Evolutionary conservation across 1,140 invertebrate genomes (phyloP).

Genomic region (Metaphire vulgaris): DNA sequence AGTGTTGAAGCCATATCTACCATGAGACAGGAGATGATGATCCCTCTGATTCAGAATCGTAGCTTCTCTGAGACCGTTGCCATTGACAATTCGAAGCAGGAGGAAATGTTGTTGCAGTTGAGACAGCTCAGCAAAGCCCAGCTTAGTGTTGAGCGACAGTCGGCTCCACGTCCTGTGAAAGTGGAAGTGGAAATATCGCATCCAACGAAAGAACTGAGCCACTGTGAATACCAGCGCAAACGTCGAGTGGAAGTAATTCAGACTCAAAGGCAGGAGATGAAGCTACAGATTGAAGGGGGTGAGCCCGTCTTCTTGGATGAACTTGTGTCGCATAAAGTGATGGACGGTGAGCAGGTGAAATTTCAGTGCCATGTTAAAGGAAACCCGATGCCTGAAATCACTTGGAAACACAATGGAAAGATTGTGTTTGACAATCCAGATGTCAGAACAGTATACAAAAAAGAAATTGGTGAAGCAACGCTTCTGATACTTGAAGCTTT

Average conservation of each 20-base stretch:
- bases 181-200: slow-evolving; percentile 24
- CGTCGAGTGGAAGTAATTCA: slow-evolving; percentile 15
- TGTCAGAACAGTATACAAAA: slow-evolving; percentile 10
- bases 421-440: slow-evolving; percentile 57
- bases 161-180: slow-evolving; percentile 16
- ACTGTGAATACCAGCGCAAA: slow-evolving; percentile 3
- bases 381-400: slow-evolving; percentile 55
- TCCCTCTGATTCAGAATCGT: slow-evolving; percentile 14
- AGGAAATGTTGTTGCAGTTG: slow-evolving; percentile 24
- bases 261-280: slow-evolving; percentile 23
- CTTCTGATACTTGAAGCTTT: slow-evolving; percentile 48
- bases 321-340: slow-evolving; percentile 68
- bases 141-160: slow-evolving; percentile 5
- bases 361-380: slow-evolving; percentile 50
- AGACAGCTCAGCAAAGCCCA: background rate
- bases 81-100: slow-evolving; percentile 18
- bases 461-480: slow-evolving; percentile 8
- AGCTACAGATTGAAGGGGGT: slow-evolving; percentile 49
- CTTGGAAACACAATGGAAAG: slow-evolving; percentile 72
- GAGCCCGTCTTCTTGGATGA: slow-evolving; percentile 68
- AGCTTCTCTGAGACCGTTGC: slow-evolving; percentile 26
- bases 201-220: background rate
- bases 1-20: slow-evolving; percentile 16
- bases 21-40: slow-evolving; percentile 19
- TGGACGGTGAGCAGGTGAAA: slow-evolving; percentile 82